A percentile compares a stretch with the other conserved stretches of the same genome.
These are phyloP conservation scores for Bos taurus DNA, from an alignment of 2,113 vertebrate species.

Conservation along the genomic window ARS-UCD2.0 NC_037351.1:6584501-6585000, in stretches of 20 bases:
- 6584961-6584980: background rate
- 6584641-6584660: fast-evolving
- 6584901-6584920: background rate
- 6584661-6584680: fast-evolving
- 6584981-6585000: background rate
- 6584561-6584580: background rate
- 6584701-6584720: background rate
- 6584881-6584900: background rate
- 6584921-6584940: background rate
- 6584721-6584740: background rate
- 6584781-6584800: background rate
- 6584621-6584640: fast-evolving
- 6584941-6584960: too few species aligned
- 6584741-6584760: background rate
- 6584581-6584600: background rate
- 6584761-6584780: background rate
- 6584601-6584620: too few species aligned
- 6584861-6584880: background rate
- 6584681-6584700: too few species aligned
- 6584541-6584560: fast-evolving
- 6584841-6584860: background rate
- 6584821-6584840: background rate
- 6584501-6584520: background rate
- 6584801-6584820: background rate
- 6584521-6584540: background rate